These are phyloP conservation scores for Nannoperca australis DNA, from an alignment of 2,797 vertebrate genomes.

Conservation along the genomic window DNA sequence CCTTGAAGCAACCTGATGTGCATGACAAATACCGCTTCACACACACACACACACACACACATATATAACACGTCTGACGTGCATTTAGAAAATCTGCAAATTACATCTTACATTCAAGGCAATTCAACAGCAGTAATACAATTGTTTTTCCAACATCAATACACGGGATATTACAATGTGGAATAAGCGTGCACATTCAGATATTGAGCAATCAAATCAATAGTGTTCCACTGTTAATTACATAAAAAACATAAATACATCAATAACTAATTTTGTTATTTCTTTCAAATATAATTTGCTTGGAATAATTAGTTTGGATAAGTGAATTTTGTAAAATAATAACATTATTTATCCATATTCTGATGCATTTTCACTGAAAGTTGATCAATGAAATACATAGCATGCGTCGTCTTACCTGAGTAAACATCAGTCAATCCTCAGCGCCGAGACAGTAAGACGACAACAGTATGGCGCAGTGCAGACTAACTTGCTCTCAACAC, in stretches of 20 bases:
- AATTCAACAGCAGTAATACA: background rate
- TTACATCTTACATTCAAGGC: background rate
- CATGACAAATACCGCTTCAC: background rate
- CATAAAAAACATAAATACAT: background rate
- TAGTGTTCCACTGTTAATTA: too few relatives aligned
- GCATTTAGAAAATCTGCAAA: background rate
- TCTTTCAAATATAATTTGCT: background rate
- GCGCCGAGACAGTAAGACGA: constrained; percentile 23
- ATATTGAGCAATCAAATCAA: too few relatives aligned
- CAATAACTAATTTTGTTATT: background rate
- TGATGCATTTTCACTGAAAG: background rate
- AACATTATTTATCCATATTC: background rate
- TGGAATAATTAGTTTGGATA: background rate
- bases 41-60: background rate
- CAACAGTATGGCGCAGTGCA: constrained; percentile 8
- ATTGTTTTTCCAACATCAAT: background rate
- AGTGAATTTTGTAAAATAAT: background rate
- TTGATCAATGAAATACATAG: background rate
- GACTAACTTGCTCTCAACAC: constrained; percentile 50
- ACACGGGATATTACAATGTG: background rate
- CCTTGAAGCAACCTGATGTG: constrained; percentile 7
- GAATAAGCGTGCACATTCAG: background rate
- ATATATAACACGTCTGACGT: background rate
- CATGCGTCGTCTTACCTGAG: constrained; percentile 50
- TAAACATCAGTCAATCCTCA: constrained; percentile 17